Conservation (phyloP, 2,797 vertebrate genomes). For the Rachycentron canadum region DNA sequence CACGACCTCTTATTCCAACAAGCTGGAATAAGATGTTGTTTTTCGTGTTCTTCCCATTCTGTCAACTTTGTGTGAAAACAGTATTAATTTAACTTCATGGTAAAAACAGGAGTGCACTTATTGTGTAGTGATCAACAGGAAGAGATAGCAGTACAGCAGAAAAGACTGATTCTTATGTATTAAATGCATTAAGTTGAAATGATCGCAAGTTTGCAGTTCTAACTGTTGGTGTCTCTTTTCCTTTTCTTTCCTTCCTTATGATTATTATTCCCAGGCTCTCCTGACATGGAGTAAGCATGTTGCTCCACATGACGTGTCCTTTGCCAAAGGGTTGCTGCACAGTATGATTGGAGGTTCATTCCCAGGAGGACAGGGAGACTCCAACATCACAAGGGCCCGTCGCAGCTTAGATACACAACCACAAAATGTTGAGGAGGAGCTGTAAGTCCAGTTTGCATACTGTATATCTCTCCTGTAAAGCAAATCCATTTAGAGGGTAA, state of each 20-base stretch:
- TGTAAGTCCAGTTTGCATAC: conserved; percentile 70
- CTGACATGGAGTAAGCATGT: conserved; percentile 78
- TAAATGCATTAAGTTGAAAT: neutral
- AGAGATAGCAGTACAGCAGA: neutral
- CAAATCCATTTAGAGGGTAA: neutral
- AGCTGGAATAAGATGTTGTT: neutral
- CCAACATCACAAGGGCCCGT: conserved; percentile 19
- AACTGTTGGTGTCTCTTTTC: neutral
- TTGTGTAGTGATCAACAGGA: neutral
- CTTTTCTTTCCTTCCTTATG: neutral
- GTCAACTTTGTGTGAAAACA: neutral
- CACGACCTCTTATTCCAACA: too few species aligned
- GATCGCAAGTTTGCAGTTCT: neutral
- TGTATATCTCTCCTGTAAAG: neutral
- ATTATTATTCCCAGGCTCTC: conserved; percentile 68
- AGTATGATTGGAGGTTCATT: conserved; percentile 57
- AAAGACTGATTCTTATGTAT: neutral
- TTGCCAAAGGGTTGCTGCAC: conserved; percentile 70
- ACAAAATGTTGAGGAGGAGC: conserved; percentile 74
- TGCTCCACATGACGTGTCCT: conserved; percentile 72
- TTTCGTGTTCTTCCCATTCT: neutral
- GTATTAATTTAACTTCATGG: neutral
- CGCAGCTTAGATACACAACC: conserved; percentile 66
- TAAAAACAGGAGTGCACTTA: neutral
- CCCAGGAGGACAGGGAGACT: conserved; percentile 18